A percentile compares a stretch with the other conserved stretches of the same genome.
Evolutionary conservation across 92 coral and sea anemone genomes (phyloP).

Genomic region (Palythoa grandis): DNA sequence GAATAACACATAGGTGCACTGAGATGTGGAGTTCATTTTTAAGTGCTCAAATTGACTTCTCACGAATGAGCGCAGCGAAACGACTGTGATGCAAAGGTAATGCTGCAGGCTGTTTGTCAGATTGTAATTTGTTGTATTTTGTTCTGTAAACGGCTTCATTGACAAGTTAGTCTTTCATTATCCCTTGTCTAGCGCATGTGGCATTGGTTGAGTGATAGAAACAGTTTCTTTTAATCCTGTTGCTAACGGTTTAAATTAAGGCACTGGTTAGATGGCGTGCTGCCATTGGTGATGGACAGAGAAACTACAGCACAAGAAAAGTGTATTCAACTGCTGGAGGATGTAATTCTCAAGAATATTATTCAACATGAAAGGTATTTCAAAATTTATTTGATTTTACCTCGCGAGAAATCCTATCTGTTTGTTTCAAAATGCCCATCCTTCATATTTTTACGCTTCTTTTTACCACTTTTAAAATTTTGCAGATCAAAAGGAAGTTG

Average conservation of each 20-base stretch:
- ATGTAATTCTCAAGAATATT: constrained; percentile 77
- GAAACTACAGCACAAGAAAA: constrained; percentile 98
- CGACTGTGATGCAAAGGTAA: too few relatives aligned
- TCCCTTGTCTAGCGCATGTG: too few relatives aligned
- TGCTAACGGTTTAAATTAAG: constrained; percentile 39
- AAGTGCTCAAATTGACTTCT: too few relatives aligned
- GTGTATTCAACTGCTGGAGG: constrained; percentile 81
- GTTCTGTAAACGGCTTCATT: too few relatives aligned
- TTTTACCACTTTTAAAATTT: neutral
- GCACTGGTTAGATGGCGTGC: constrained; percentile 89
- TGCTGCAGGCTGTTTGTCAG: too few relatives aligned
- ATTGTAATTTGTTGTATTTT: too few relatives aligned
- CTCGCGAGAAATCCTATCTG: too few relatives aligned
- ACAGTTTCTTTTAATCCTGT: neutral
- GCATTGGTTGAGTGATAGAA: neutral
- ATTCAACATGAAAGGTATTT: constrained; percentile 66
- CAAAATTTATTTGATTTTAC: neutral
- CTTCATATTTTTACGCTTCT: neutral
- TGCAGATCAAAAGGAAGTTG: constrained; percentile 64
- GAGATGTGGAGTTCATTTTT: too few relatives aligned
- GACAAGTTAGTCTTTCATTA: too few relatives aligned
- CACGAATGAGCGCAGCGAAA: too few relatives aligned
- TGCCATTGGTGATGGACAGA: constrained; percentile 90
- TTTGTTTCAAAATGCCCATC: neutral
- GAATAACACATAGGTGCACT: too few relatives aligned